Conservation (phyloP, 2,797 vertebrate genomes). For the Rhincodon typus region DNA sequence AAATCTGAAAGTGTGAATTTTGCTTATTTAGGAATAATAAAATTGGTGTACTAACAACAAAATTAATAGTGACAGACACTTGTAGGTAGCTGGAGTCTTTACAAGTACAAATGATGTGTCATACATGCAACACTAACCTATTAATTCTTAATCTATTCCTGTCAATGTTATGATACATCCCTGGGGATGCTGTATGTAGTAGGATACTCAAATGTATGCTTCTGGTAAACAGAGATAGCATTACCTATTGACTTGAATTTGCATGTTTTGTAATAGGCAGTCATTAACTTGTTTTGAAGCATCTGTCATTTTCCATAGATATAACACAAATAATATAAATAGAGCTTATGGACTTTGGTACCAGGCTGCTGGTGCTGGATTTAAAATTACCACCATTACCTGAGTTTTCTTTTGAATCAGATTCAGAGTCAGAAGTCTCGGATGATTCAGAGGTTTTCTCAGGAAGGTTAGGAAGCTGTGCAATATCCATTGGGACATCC, state of each 20-base stretch:
- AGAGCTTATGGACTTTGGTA: neutral
- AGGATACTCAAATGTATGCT: constrained; percentile 17
- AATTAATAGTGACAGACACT: constrained; percentile 10
- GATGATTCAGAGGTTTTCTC: constrained; percentile 94
- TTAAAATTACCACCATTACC: constrained; percentile 56
- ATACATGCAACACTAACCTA: constrained; percentile 30
- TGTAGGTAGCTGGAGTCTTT: constrained; percentile 27
- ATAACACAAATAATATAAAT: neutral
- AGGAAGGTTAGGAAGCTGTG: constrained; percentile 87
- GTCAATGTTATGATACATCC: constrained; percentile 32
- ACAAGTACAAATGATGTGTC: constrained; percentile 34
- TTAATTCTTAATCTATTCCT: constrained; percentile 35
- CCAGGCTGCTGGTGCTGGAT: neutral
- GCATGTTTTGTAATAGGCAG: constrained; percentile 16
- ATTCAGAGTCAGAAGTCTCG: constrained; percentile 92
- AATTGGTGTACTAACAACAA: neutral
- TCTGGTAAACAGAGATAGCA: constrained; percentile 35
- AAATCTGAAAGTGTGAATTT: neutral
- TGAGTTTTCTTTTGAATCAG: constrained; percentile 96
- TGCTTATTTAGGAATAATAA: constrained; percentile 20
- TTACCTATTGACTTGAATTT: constrained; percentile 31
- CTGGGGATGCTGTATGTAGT: neutral
- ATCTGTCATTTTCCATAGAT: neutral
- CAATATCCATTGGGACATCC: constrained; percentile 91
- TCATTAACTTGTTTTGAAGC: constrained; percentile 29